Evolutionary conservation across 2,888 invertebrate species (phyloP).

Genomic region (Leptura quadrifasciata): DNA sequence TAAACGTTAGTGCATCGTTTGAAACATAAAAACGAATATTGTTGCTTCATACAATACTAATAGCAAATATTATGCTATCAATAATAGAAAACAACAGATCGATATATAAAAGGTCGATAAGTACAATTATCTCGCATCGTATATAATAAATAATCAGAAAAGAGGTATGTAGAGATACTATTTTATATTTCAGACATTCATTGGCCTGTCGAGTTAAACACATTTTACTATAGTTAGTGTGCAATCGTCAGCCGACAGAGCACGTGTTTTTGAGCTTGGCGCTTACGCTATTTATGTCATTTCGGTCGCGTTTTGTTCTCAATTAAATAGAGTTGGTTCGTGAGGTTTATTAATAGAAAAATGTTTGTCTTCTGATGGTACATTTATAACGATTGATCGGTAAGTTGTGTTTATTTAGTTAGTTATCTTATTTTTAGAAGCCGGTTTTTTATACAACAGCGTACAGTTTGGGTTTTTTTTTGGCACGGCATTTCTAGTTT

Average conservation of each 20-base stretch:
- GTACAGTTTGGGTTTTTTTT: not conserved
- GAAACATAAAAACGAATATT: not conserved
- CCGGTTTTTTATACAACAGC: not conserved
- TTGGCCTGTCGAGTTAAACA: not conserved
- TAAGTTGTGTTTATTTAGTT: conserved; percentile 9
- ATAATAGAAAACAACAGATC: conserved; percentile 1
- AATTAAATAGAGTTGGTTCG: conserved; percentile 11
- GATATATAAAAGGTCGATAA: not conserved
- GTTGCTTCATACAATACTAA: not conserved
- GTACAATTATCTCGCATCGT: conserved; percentile 6
- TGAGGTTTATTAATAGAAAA: conserved; percentile 8
- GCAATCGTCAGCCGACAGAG: conserved; percentile 16
- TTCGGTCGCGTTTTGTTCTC: conserved; percentile 8
- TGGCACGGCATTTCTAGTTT: not conserved
- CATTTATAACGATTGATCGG: conserved; percentile 17
- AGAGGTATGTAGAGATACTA: conserved; percentile 2
- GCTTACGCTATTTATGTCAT: conserved; percentile 2
- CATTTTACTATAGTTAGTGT: conserved; percentile 28
- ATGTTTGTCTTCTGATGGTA: conserved; percentile 7
- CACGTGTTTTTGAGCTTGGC: conserved; percentile 20
- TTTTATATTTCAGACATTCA: conserved; percentile 25
- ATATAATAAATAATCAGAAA: conserved; percentile 3
- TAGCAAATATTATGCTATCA: not conserved
- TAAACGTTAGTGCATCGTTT: not conserved
- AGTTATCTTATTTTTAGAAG: not conserved